These are phyloP conservation scores for Hermatobates lingyangjiaoensis DNA, from an alignment of 1,140 invertebrate species.

Conservation along the genomic window DNA sequence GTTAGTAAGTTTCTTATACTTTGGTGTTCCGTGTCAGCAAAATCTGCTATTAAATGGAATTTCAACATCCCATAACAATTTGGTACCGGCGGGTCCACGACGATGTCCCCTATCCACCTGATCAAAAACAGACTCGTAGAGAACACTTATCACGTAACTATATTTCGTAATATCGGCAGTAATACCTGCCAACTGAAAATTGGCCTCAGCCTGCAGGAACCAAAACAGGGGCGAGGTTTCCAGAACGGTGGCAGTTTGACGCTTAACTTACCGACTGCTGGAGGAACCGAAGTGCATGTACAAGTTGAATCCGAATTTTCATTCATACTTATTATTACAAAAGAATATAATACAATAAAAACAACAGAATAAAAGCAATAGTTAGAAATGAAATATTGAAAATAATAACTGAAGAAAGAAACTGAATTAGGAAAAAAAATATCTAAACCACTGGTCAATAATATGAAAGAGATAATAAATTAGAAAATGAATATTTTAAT, in stretches of 20 bases:
- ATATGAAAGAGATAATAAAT: too few species aligned
- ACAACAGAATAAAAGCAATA: too few species aligned
- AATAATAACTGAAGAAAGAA: too few species aligned
- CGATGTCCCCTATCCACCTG: background rate
- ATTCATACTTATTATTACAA: too few species aligned
- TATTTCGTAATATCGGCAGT: background rate
- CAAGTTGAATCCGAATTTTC: too few species aligned
- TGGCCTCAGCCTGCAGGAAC: background rate
- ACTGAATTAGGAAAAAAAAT: too few species aligned
- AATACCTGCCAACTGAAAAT: background rate
- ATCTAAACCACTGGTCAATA: too few species aligned
- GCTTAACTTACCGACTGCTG: too few species aligned
- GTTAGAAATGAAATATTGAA: too few species aligned
- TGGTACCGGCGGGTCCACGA: background rate
- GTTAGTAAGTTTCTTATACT: slow-evolving; percentile 3
- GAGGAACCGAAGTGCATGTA: too few species aligned
- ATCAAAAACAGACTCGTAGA: background rate
- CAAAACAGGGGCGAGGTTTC: background rate
- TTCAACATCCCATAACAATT: background rate
- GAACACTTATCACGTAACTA: background rate
- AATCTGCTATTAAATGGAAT: background rate
- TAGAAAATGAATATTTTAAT: too few species aligned
- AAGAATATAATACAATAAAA: too few species aligned
- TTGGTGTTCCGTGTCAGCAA: background rate
- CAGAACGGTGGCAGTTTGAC: background rate